phyloP scores from a whole-genome alignment of 1,140 invertebrate genomes.

The Pseudomyrmex gracilis region DNA sequence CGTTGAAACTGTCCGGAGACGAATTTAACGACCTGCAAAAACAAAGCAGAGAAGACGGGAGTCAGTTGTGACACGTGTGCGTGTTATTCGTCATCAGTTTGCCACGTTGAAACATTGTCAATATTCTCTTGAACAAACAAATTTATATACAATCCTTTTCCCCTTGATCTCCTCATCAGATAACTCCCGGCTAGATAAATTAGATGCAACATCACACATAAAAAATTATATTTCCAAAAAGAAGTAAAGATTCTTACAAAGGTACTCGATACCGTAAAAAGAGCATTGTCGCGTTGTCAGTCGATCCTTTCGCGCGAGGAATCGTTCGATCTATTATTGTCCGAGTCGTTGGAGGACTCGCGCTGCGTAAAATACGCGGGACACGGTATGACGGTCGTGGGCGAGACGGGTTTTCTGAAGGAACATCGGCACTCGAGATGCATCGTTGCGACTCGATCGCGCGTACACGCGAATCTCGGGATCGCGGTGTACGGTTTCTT shows the following conservation, averaged over 20 bases:
- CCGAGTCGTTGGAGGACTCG: background rate
- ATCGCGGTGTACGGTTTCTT: constrained; percentile 76
- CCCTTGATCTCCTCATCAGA: too few relatives aligned
- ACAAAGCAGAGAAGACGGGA: constrained; percentile 51
- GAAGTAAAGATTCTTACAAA: constrained; percentile 14
- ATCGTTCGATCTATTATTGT: constrained; percentile 3
- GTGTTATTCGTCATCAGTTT: background rate
- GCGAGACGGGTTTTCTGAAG: background rate
- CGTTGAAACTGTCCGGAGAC: constrained; percentile 82
- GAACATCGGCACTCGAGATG: constrained; percentile 11
- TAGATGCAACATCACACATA: background rate
- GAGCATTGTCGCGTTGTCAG: background rate
- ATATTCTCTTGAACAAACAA: background rate
- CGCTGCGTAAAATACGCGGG: background rate
- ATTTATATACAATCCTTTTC: too few relatives aligned
- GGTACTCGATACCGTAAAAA: background rate
- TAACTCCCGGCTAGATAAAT: background rate
- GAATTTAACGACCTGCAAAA: constrained; percentile 83
- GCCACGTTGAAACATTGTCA: background rate
- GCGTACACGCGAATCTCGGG: constrained; percentile 35
- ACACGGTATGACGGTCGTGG: background rate
- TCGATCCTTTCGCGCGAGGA: constrained; percentile 1
- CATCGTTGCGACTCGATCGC: background rate
- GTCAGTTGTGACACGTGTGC: background rate
- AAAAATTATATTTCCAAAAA: background rate